Evolutionary conservation across 1,140 invertebrate species (phyloP).

Genomic region (Asbolus verrucosus): DNA sequence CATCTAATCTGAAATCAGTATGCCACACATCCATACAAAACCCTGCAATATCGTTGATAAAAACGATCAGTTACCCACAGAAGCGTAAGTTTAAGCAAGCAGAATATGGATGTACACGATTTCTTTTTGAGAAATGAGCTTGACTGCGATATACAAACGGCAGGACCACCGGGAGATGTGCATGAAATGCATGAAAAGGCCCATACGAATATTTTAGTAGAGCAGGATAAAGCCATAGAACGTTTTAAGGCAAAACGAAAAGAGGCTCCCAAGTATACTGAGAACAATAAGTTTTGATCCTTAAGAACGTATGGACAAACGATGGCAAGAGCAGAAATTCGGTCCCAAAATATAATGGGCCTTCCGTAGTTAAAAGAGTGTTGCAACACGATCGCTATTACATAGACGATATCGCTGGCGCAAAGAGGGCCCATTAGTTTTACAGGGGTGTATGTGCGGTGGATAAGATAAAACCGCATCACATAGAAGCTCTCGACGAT

Average conservation of each 20-base stretch:
- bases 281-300: slow-evolving; percentile 40
- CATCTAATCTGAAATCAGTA: background rate
- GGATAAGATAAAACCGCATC: slow-evolving; percentile 48
- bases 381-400: slow-evolving; percentile 51
- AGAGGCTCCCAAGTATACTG: slow-evolving; percentile 5
- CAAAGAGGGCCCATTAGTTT: slow-evolving; percentile 47
- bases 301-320: slow-evolving; percentile 22
- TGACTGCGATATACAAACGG: too few relatives aligned
- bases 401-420: slow-evolving; percentile 53
- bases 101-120: background rate
- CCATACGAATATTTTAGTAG: background rate
- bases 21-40: background rate
- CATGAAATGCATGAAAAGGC: background rate
- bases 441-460: slow-evolving; percentile 51
- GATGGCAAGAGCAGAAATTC: slow-evolving; percentile 51
- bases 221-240: slow-evolving; percentile 22
- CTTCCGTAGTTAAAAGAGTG: slow-evolving; percentile 52
- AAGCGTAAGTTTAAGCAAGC: background rate
- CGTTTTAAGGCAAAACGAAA: slow-evolving; percentile 35
- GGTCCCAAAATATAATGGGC: slow-evolving; percentile 52
- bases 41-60: background rate
- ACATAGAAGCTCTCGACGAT: background rate
- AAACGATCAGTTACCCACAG: background rate
- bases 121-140: too few relatives aligned
- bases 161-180: background rate